Evolutionary conservation across 2,888 invertebrate genomes (phyloP), one percentile per base, ranked within the genome.

Genomic region (Ectropis crepuscularia): DNA sequence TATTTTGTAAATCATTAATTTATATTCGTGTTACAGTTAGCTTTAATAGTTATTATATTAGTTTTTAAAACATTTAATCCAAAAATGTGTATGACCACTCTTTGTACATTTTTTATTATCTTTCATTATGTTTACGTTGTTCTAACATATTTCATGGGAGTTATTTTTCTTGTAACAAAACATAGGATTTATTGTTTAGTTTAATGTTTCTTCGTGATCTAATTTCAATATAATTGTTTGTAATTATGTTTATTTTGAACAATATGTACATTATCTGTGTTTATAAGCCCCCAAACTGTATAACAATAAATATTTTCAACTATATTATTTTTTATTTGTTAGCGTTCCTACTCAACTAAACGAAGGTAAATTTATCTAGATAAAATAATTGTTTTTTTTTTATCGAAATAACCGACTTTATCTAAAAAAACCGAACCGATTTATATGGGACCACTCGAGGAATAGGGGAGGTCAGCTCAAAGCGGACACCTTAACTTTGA

Each of bases 1-100:
- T 89, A 89, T 90, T 63, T 89, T 92, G 90, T 92, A 92, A 85
- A 92, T 90, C 91, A 77, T 83, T 90, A 89, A 91, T 89, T 92
- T 91, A 90, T 91, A 82, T 78, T 78, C 73, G 84, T 86, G 81
- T 88, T 88, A 87, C 80, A 80, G 46, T 89, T 89, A 92, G 91
- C 92, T 92, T 92, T 92, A 92, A 92, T 92, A 91, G 90, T 80
- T 88, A 86, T 84, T 88, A 88, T 76, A 76, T 73, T 88, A 87
- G 85, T 59, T 49, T 46, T 60, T 81, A 77, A 55, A 81, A 74
- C 74, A 70, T 78, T 76, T 79, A 77, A 81, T 79, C 89, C 89
- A 92, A 91, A 91, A 88, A 90, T 85, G 82, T 87, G 79, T 88
- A 86, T 81, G 83, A 79, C 82, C 82, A 78, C 74, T 71, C 71